phyloP scores from a whole-genome alignment of 2,113 vertebrate species.

The Gallinago jamesoni region DNA sequence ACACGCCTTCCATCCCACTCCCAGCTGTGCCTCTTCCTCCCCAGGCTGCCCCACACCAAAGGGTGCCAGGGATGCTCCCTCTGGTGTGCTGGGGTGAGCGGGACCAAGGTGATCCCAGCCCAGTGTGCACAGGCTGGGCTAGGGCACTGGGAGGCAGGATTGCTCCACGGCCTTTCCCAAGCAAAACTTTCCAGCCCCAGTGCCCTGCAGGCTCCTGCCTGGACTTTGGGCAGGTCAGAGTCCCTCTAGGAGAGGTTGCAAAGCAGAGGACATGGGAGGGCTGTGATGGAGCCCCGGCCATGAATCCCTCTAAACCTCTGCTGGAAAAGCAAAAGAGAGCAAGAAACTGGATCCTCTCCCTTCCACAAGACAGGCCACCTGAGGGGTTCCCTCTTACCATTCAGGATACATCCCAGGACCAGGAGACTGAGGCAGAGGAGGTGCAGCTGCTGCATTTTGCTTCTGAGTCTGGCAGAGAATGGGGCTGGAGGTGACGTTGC shows the following conservation, averaged over 20 bases:
- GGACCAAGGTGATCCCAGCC: neutral
- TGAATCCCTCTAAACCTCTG: neutral
- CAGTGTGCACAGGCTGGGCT: neutral
- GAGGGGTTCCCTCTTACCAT: slow-evolving; percentile 9
- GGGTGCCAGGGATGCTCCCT: neutral
- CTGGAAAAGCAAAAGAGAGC: neutral
- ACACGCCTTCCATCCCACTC: fast-evolving
- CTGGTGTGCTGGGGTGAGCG: fast-evolving
- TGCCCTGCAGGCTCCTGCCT: neutral
- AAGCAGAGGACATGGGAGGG: neutral
- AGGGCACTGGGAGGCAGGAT: slow-evolving; percentile 28
- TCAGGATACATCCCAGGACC: neutral
- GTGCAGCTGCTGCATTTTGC: neutral
- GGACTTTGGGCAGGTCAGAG: neutral
- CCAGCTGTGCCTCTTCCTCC: neutral
- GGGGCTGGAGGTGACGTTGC: neutral
- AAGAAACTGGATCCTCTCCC: neutral
- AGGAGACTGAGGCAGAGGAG: slow-evolving; percentile 26
- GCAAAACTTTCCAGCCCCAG: neutral
- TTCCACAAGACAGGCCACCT: neutral
- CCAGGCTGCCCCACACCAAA: neutral
- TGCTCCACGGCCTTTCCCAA: neutral
- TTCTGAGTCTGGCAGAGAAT: neutral
- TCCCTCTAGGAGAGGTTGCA: neutral
- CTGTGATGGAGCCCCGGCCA: fast-evolving